Evolutionary conservation across 2,113 vertebrate species (phyloP), one percentile per base, ranked within the genome.

Genomic region (Mirza zaza): DNA sequence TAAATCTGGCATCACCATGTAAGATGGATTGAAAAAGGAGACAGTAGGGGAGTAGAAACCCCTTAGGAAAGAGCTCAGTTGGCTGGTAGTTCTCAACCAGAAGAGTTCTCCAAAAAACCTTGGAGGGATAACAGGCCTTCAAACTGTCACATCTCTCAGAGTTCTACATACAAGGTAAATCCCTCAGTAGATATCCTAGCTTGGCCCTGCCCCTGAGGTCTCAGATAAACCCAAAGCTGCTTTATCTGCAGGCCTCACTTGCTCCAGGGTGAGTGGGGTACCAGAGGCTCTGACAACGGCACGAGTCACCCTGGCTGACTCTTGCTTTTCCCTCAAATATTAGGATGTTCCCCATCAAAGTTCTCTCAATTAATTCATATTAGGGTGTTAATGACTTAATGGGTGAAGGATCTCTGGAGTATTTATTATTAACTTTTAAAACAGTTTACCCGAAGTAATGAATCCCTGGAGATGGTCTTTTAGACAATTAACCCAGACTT

Each of bases 261-360:
- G 39, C 4, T 48, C 9, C 48, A 2, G 2, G 13, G 14, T 2
- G 18, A 23, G 0, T 13, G 25, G 48, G 11, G 8, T 39, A 14
- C 45, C 39, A 32, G 13, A 29, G 36, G 36, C 12, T 55, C 45
- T 6, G 23, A 84, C 39, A 4, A 90, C 10, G 14, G 10, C 42
- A 25, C 27, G 52, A 73, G 42, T 63, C 81, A 65, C 45, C 55
- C 9, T 4, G n/a, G 20, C 39, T 68, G 8, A 70, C 5, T 50
- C 29, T 59, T 42, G 8, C 34, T 39, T 55, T 76, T n/a, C 42
- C 36, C 1, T 42, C 75, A 39, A 52, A 20, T 76, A 90, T 65
- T 36, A 65, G 36, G 15, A 20, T 52, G 71, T 67, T 84, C 65
- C 27, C 55, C 36, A 63, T 39, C 15, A 23, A 36, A 14, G 20